These are phyloP conservation scores for Aythya baeri DNA, from an alignment of 2,113 vertebrate species.

Conservation along the genomic window DNA sequence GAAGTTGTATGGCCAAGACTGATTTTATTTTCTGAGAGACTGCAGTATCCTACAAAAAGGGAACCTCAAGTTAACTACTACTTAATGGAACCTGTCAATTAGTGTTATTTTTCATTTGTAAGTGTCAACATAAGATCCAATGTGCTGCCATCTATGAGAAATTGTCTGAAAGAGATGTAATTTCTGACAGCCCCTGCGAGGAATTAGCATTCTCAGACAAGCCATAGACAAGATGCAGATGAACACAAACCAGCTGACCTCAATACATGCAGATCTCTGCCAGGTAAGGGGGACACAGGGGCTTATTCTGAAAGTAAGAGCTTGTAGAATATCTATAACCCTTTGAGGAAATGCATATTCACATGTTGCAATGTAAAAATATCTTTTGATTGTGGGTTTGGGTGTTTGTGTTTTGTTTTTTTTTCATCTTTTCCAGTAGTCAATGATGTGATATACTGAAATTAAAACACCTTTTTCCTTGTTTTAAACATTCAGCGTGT, in stretches of 20 bases:
- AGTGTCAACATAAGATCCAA: constrained; percentile 80
- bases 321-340: background rate
- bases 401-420: background rate
- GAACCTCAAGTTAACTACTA: constrained; percentile 62
- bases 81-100: constrained; percentile 78
- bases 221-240: constrained; percentile 99
- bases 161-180: constrained; percentile 80
- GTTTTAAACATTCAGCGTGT: background rate
- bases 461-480: background rate
- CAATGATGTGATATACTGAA: background rate
- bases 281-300: constrained; percentile 81
- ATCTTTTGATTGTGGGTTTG: background rate
- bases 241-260: constrained; percentile 99
- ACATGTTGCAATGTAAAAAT: background rate
- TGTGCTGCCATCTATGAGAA: constrained; percentile 81
- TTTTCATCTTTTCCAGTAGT: background rate
- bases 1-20: background rate
- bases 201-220: constrained; percentile 95
- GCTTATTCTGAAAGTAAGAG: background rate
- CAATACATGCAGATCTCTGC: constrained; percentile 98
- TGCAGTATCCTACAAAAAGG: constrained; percentile 59
- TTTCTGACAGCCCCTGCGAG: constrained; percentile 92
- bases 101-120: constrained; percentile 80
- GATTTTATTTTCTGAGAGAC: constrained; percentile 7
- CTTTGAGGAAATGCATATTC: background rate